Conservation (phyloP, 2,113 vertebrate genomes). For the Pygoscelis antarcticus region DNA sequence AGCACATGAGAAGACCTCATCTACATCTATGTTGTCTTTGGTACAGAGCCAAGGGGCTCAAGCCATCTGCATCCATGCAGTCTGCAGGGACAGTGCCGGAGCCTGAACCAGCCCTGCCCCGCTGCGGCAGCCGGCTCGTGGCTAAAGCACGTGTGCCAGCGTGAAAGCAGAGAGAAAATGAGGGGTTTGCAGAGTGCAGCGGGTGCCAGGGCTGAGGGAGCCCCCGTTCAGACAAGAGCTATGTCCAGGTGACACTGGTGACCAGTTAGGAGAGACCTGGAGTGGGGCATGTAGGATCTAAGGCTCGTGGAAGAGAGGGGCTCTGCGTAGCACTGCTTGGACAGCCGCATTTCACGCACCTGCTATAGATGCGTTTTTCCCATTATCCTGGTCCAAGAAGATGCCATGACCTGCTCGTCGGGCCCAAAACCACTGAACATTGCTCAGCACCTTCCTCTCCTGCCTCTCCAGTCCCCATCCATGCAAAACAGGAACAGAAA, state of each 20-base stretch:
- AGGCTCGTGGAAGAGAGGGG: not conserved
- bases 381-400: not conserved
- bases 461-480: not conserved
- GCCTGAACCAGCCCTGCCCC: not conserved
- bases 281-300: fast-evolving
- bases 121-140: fast-evolving
- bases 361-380: not conserved
- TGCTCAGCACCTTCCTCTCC: not conserved
- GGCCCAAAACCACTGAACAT: not conserved
- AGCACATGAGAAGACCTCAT: not conserved
- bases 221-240: not conserved
- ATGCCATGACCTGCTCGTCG: fast-evolving
- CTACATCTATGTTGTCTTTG: not conserved
- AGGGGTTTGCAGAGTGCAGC: not conserved
- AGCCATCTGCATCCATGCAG: not conserved
- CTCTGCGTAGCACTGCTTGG: fast-evolving
- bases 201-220: not conserved
- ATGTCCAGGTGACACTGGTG: not conserved
- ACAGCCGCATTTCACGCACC: fast-evolving
- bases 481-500: not conserved
- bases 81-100: not conserved
- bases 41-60: not conserved
- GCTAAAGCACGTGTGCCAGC: not conserved
- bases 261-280: not conserved
- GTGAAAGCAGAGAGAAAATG: not conserved